Conservation (phyloP, 2,888 invertebrate genomes). For the Idaea straminata region DNA sequence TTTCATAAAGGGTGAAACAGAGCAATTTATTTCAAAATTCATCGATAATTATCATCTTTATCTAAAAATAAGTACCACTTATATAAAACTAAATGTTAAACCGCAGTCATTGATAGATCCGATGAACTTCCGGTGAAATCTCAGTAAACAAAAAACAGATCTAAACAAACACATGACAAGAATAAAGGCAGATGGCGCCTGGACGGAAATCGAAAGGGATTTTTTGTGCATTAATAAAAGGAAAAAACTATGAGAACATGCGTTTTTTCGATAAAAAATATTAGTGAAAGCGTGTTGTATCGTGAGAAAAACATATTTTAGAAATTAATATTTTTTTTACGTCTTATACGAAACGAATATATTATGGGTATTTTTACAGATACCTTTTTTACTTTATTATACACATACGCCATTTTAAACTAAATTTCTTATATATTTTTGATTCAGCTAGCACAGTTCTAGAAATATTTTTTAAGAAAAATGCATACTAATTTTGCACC, state of each 20-base stretch:
- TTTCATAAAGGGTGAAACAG: not conserved
- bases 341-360: constrained; percentile 9
- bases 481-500: too few relatives aligned
- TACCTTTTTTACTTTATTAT: too few relatives aligned
- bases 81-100: constrained; percentile 56
- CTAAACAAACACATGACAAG: constrained; percentile 70
- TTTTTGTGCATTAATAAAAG: constrained; percentile 53
- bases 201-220: constrained; percentile 77
- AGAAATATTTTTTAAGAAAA: too few relatives aligned
- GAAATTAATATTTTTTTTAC: constrained; percentile 10
- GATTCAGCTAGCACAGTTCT: too few relatives aligned
- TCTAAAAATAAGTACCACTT: constrained; percentile 29
- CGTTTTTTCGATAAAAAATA: constrained; percentile 42
- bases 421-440: too few relatives aligned
- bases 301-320: constrained; percentile 36
- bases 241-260: constrained; percentile 58
- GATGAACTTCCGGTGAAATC: constrained; percentile 69
- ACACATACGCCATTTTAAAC: too few relatives aligned
- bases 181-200: constrained; percentile 75
- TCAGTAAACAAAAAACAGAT: constrained; percentile 56
- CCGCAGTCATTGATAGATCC: constrained; percentile 48
- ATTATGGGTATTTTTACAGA: not conserved
- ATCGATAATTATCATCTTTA: constrained; percentile 25
- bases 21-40: not conserved
- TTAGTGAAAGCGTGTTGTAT: constrained; percentile 57